Base-by-base conservation (phyloP, 2,113 vertebrate species). In the Xenotilapia flavipinnis region DNA sequence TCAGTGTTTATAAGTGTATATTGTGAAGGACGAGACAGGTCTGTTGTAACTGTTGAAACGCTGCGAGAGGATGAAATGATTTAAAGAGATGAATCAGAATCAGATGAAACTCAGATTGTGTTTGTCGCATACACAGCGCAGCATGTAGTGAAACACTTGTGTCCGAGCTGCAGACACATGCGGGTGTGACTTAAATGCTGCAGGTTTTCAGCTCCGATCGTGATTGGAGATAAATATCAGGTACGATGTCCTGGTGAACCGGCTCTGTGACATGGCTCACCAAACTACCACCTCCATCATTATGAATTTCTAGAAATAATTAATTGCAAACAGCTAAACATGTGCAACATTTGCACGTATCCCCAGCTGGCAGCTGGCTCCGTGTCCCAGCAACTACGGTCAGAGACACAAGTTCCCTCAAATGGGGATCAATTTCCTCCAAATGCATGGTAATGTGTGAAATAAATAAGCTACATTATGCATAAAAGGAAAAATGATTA, bases 381-480 rank as follows among this genome's bases (percentile, higher is more conserved):
- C 79, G 86, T 85, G 51, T 94, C 77, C 79, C 75, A 73, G 79
- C 40, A 81, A 88, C 90, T 70, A 36, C 86, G 90, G 88, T 77
- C 90, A 89, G 75, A 90, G 51, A 87, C 85, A 87, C 86, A 85
- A 82, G 86, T 89, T 93, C 79, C 79, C 85, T 90, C 87, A 88
- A 85, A 92, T 79, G 40, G 77, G 82, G 82, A 92, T 86, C 88
- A 56, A 89, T 94, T 95, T 93, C 26, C 84, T 86, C 87, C 91
- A 87, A 94, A 94, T 86, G 88, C 91, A 84, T 91, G 81, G 40
- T 86, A 82, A 86, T 82, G 81, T 94, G 93, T 91, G 87, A 94
- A 91, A 95, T 95, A 96, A 96, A 96, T 94, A 93, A 87, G 85
- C 88, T 91, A 73, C 91, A 95, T 96, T 95, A 96, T 95, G 93